phyloP scores from a whole-genome alignment of 64 coral and sea anemone species.

The Dendronephthya gigantea region DNA sequence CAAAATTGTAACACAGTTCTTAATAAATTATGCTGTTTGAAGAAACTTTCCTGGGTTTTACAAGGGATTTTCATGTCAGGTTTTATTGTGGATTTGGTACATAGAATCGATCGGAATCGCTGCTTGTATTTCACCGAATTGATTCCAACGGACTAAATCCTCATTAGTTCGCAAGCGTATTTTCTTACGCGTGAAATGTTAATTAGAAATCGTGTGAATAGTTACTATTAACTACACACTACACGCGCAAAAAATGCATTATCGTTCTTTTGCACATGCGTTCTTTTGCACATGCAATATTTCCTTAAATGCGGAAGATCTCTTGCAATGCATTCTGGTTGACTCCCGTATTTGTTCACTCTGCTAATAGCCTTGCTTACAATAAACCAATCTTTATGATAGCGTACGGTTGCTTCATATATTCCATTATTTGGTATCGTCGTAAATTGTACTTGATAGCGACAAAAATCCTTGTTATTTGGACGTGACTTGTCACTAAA shows the following conservation, averaged over 20 bases:
- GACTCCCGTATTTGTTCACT: neutral
- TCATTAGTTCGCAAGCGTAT: too few relatives aligned
- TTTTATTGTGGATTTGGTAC: too few relatives aligned
- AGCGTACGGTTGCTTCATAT: neutral
- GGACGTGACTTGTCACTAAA: neutral
- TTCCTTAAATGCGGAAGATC: neutral
- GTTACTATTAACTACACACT: neutral
- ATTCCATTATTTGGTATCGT: neutral
- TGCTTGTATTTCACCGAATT: too few relatives aligned
- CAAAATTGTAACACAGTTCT: too few relatives aligned
- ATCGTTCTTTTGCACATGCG: neutral
- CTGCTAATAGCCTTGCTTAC: conserved; percentile 1
- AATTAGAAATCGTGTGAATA: neutral
- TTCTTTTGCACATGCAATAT: neutral
- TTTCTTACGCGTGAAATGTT: too few relatives aligned
- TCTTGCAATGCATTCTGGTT: neutral
- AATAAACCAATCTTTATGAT: neutral
- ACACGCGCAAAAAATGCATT: neutral
- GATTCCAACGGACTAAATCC: too few relatives aligned
- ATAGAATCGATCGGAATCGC: too few relatives aligned
- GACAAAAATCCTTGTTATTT: neutral
- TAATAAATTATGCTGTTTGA: too few relatives aligned
- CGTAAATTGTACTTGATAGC: neutral
- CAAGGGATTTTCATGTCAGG: too few relatives aligned
- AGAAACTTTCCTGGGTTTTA: too few relatives aligned